phyloP scores from a whole-genome alignment of 2,888 invertebrate genomes.

The Hirudinaria manillensis region DNA sequence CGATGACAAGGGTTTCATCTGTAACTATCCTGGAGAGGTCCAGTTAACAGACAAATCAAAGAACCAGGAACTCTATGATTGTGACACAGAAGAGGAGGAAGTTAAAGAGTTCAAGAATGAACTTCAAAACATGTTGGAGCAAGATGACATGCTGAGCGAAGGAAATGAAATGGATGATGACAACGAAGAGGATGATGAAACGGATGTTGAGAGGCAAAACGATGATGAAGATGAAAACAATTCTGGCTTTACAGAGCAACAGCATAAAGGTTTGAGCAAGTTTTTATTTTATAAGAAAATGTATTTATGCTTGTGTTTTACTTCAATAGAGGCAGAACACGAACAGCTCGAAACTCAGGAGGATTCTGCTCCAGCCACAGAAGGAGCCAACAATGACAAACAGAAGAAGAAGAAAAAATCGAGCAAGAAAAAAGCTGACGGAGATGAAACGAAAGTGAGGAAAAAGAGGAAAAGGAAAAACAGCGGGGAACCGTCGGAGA shows the following conservation, averaged over 20 bases:
- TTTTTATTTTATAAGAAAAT: too few species aligned
- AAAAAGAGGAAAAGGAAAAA: slow-evolving; percentile 23
- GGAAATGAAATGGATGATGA: slow-evolving; percentile 21
- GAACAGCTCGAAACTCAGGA: not conserved
- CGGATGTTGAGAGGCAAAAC: not conserved
- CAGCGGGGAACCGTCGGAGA: slow-evolving; percentile 5
- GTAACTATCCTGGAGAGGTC: not conserved
- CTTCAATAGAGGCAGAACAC: not conserved
- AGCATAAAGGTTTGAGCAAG: not conserved
- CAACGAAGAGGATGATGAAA: not conserved
- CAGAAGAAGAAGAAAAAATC: slow-evolving; percentile 18
- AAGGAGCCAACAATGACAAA: not conserved
- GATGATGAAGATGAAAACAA: not conserved
- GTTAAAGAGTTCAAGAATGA: slow-evolving; percentile 19
- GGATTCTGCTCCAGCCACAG: not conserved
- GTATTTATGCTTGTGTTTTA: too few species aligned
- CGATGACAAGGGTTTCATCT: not conserved
- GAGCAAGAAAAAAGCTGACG: not conserved
- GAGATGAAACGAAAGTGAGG: not conserved
- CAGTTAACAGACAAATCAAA: not conserved
- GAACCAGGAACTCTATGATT: slow-evolving; percentile 10
- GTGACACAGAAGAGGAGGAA: slow-evolving; percentile 25
- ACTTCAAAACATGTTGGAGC: not conserved
- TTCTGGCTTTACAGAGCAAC: not conserved
- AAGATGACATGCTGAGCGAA: not conserved